These are phyloP conservation scores for Aphelenchoides besseyi DNA, from an alignment of 1,140 invertebrate genomes.

Conservation along the genomic window DNA sequence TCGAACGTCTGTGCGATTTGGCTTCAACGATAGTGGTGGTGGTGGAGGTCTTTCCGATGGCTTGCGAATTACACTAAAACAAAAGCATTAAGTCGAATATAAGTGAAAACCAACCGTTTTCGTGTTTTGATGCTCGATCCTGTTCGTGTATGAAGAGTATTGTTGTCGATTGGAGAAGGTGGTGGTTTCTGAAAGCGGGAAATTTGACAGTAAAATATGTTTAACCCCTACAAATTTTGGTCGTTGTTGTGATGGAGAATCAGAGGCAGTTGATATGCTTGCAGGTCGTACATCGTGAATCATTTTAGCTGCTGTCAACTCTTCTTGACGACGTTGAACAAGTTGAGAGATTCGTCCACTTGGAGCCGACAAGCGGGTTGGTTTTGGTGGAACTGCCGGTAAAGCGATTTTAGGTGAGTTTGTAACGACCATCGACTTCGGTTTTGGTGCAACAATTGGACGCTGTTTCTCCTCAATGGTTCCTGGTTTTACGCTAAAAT, in stretches of 20 bases:
- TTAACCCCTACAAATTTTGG: neutral
- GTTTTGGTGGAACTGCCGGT: constrained; percentile 22
- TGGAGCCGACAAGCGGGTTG: constrained; percentile 6
- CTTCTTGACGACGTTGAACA: constrained; percentile 23
- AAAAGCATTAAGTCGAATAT: too few species aligned
- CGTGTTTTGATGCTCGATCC: too few species aligned
- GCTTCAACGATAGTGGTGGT: constrained; percentile 21
- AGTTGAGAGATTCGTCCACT: neutral
- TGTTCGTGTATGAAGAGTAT: constrained; percentile 6
- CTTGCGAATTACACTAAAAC: constrained; percentile 26
- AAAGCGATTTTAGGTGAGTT: neutral
- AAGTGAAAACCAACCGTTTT: too few species aligned
- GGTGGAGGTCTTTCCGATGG: constrained; percentile 30
- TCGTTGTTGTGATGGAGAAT: neutral
- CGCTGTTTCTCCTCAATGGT: too few species aligned
- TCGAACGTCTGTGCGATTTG: constrained; percentile 12
- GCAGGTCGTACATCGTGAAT: too few species aligned
- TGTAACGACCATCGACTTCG: neutral
- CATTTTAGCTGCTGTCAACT: constrained; percentile 7
- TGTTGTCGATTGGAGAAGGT: constrained; percentile 1
- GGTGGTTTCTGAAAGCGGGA: neutral
- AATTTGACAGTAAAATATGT: constrained; percentile 17
- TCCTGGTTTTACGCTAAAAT: too few species aligned
- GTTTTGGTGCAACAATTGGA: too few species aligned
- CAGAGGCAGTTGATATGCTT: constrained; percentile 10